Percentiles rank a stretch among this genome's conserved stretches.
Conservation (phyloP, 2,888 invertebrate species). For the Microplitis manilae region DNA sequence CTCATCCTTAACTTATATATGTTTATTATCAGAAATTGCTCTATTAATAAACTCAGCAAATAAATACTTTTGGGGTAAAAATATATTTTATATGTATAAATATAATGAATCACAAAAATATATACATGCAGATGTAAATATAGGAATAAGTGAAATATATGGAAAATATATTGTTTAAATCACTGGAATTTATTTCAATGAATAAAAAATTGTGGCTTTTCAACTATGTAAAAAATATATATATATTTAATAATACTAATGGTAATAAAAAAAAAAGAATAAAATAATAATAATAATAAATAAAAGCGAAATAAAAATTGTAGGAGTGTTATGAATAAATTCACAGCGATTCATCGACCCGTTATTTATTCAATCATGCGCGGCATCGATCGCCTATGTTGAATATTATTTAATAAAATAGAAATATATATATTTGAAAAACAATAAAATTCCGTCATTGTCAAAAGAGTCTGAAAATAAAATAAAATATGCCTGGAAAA, state of each 20-base stretch:
- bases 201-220: neutral
- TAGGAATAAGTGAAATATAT: neutral
- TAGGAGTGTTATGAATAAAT: conserved; percentile 2
- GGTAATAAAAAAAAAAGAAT: neutral
- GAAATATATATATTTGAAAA: neutral
- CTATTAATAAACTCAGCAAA: neutral
- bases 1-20: neutral
- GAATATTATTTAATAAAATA: conserved; percentile 24
- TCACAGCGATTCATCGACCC: conserved; percentile 34
- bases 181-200: neutral
- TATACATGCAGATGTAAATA: too few species aligned
- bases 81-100: too few species aligned
- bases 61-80: neutral
- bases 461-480: neutral
- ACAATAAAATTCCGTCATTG: neutral
- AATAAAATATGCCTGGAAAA: neutral
- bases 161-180: neutral
- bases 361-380: conserved; percentile 42
- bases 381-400: conserved; percentile 24
- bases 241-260: conserved; percentile 6
- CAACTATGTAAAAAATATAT: neutral
- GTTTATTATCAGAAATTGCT: neutral
- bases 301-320: conserved; percentile 6
- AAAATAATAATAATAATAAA: conserved; percentile 5
- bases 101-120: too few species aligned